A percentile compares a stretch with the other conserved stretches of the same genome.
phyloP scores from a whole-genome alignment of 2,888 invertebrate genomes.

The Synergus japonicus region DNA sequence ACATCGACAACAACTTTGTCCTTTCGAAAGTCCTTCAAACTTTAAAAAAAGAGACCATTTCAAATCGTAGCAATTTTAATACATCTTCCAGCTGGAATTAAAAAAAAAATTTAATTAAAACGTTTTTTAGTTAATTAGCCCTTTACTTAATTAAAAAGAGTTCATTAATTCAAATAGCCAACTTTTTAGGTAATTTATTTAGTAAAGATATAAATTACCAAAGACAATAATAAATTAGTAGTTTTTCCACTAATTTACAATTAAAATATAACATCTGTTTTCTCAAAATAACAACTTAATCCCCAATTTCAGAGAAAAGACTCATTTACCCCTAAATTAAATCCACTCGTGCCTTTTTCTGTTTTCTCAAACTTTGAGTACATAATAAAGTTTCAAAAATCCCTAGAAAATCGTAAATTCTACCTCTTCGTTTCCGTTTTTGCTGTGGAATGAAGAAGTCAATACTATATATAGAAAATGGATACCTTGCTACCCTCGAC shows the following conservation, averaged over 20 bases:
- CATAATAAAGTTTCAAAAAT: neutral
- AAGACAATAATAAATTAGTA: too few relatives aligned
- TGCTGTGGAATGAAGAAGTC: neutral
- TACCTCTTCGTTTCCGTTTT: neutral
- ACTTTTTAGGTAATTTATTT: too few relatives aligned
- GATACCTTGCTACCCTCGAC: constrained; percentile 44
- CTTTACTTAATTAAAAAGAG: too few relatives aligned
- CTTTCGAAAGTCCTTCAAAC: constrained; percentile 8
- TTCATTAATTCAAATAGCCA: too few relatives aligned
- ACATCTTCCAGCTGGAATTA: too few relatives aligned
- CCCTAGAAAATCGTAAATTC: neutral
- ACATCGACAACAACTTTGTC: constrained; percentile 55
- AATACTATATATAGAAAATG: constrained; percentile 19
- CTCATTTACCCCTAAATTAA: too few relatives aligned
- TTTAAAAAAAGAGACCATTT: neutral
- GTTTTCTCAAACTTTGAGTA: neutral
- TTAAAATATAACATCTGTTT: neutral
- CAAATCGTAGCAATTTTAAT: too few relatives aligned
- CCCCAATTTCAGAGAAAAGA: neutral
- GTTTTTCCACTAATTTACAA: too few relatives aligned
- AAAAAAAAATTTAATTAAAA: too few relatives aligned
- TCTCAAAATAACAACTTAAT: neutral
- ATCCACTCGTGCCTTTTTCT: neutral
- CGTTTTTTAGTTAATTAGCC: too few relatives aligned
- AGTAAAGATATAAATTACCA: too few relatives aligned